Evolutionary conservation across 1,140 invertebrate genomes (phyloP), one percentile per base, ranked within the genome.

Genomic region (Nasonia vitripennis): DNA sequence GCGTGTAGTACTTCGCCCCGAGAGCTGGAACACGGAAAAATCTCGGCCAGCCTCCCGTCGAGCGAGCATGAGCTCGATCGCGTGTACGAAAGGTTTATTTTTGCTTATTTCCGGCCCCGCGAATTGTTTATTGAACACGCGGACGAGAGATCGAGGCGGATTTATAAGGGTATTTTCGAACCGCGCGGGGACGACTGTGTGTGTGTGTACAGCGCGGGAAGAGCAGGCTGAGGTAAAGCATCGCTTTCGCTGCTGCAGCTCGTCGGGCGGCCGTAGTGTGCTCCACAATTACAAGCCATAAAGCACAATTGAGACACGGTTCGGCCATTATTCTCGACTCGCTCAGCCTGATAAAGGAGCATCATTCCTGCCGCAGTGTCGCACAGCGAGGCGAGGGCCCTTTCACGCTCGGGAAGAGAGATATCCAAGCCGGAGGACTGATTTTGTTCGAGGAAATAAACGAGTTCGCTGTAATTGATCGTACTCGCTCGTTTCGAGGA

Each of bases 221-320:
- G 17, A 62, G 20, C 34, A 14, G 67, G 9, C 23, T 27, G n/a
- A 45, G n/a, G 34, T 62, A 62, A 62, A 71, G 51, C 78, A 68
- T 68, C 51, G 23, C 68, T 41, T 74, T 55, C 67, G 23, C 23
- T 74, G 4, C 23, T 37, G 87, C 87, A 45, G 41, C 10, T 45
- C 41, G 27, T 87, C 85, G 88, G 89, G 80, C 87, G 41, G 41
- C 0, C 41, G 41, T 9, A 27, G 37, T 45, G 87, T 87, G 90
- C 89, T 89, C 88, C 89, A 87, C 90, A 92, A 92, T 92, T 92
- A 92, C 91, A 91, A 89, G 87, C 91, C 90, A 92, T 92, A 91
- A 92, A 92, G 91, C 89, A 91, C 90, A 89, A 91, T 91, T 90
- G 90, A 92, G 91, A 92, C 91, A 90, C 89, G 91, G 87, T 92